phyloP scores from a whole-genome alignment of 2,113 vertebrate genomes.

The Misgurnus anguillicaudatus region DNA sequence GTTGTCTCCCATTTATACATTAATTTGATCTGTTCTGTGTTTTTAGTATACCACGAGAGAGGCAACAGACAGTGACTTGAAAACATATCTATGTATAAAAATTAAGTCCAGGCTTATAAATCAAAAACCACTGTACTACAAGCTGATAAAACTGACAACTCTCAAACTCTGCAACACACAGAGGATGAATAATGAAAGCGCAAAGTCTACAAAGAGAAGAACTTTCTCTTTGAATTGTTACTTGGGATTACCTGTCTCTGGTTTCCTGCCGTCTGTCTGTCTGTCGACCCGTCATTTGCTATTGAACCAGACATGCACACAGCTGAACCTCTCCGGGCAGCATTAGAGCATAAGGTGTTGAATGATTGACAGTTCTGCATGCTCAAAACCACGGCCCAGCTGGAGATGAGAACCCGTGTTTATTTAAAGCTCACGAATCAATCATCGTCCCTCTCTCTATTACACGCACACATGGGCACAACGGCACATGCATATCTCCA shows the following conservation, averaged over 20 bases:
- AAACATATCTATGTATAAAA: no score
- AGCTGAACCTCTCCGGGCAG: slow-evolving; percentile 40
- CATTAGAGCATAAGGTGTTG: slow-evolving; percentile 35
- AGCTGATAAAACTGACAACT: no score
- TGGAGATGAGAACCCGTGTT: slow-evolving; percentile 66
- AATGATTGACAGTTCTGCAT: slow-evolving; percentile 53
- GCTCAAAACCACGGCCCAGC: slow-evolving; percentile 64
- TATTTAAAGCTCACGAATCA: slow-evolving; percentile 76
- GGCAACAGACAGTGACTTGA: no score
- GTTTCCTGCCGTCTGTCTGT: slow-evolving; percentile 50
- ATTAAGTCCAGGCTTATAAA: no score
- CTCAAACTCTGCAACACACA: background rate
- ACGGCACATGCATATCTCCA: slow-evolving; percentile 22
- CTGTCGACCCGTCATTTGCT: slow-evolving; percentile 27
- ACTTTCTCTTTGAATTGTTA: slow-evolving; percentile 15
- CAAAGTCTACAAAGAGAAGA: slow-evolving; percentile 4
- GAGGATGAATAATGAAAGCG: background rate
- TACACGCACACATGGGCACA: slow-evolving; percentile 33
- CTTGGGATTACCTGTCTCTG: slow-evolving; percentile 41
- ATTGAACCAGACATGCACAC: slow-evolving; percentile 35
- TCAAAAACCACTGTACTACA: no score
- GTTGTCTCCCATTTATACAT: no score
- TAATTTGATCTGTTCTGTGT: no score
- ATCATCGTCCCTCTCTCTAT: slow-evolving; percentile 48
- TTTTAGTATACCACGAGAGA: no score